Conservation (phyloP, 2,888 invertebrate genomes). For the Torymus texanus region DNA sequence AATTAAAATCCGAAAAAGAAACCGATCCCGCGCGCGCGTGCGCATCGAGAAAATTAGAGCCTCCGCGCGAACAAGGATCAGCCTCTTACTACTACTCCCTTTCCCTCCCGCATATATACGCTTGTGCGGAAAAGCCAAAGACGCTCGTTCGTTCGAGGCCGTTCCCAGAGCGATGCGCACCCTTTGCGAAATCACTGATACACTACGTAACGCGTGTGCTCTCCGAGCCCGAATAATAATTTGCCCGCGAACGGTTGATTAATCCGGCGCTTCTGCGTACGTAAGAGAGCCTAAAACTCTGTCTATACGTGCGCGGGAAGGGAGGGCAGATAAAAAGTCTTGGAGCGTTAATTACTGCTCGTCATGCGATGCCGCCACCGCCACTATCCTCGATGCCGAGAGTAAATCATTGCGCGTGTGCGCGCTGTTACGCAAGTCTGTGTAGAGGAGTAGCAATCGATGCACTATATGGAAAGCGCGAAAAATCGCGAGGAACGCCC, state of each 20-base stretch:
- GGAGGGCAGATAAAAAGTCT: background rate
- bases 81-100: no score
- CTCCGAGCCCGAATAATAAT: constrained; percentile 5
- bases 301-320: background rate
- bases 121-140: no score
- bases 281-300: no score
- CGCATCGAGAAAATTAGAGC: no score
- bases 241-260: constrained; percentile 18
- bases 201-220: background rate
- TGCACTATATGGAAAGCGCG: background rate
- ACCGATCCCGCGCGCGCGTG: no score
- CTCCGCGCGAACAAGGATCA: no score
- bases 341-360: constrained; percentile 38
- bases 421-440: constrained; percentile 16
- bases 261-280: constrained; percentile 19
- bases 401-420: constrained; percentile 27
- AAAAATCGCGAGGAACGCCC: background rate
- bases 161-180: constrained; percentile 20
- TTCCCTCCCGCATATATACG: no score
- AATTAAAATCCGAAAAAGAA: no score
- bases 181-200: constrained; percentile 33
- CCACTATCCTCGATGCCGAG: background rate
- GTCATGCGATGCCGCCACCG: constrained; percentile 8
- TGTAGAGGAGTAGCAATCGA: no score
- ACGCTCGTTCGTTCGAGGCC: background rate